A percentile compares a stretch with the other conserved stretches of the same genome.
Evolutionary conservation across 2,888 invertebrate species (phyloP).

Genomic region (Tetramorium bicarinatum): DNA sequence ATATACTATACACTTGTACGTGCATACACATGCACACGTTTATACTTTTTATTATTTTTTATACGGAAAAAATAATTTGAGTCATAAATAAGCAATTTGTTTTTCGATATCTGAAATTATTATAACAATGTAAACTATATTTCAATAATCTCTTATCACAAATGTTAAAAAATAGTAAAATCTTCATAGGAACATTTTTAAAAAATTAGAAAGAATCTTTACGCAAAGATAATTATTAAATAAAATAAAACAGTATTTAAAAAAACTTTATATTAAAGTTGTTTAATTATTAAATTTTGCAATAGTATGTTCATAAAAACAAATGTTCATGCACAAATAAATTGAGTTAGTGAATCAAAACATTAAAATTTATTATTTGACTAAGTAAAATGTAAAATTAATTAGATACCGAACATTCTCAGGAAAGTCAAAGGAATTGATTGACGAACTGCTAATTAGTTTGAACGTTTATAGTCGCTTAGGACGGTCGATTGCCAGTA

Average conservation of each 20-base stretch:
- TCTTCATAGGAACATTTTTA: neutral
- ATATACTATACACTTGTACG: neutral
- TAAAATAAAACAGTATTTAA: slow-evolving; percentile 2
- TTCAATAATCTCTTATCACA: neutral
- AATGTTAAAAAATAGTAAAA: neutral
- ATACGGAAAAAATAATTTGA: slow-evolving; percentile 10
- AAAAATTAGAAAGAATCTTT: neutral
- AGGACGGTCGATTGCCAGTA: slow-evolving; percentile 46
- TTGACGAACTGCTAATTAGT: slow-evolving; percentile 47
- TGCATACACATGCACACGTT: neutral
- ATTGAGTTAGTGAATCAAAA: neutral
- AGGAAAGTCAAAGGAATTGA: slow-evolving; percentile 40
- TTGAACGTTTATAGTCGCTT: slow-evolving; percentile 30
- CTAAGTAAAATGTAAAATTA: slow-evolving; percentile 45
- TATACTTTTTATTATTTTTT: slow-evolving; percentile 23
- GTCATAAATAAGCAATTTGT: neutral
- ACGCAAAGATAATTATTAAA: neutral
- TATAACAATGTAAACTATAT: neutral
- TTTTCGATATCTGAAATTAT: neutral
- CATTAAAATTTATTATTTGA: slow-evolving; percentile 15
- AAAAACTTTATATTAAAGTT: neutral
- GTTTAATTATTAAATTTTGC: neutral
- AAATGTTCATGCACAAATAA: slow-evolving; percentile 22
- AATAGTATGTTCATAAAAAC: neutral
- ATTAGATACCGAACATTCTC: slow-evolving; percentile 14